Evolutionary conservation across 92 coral and sea anemone genomes (phyloP), one percentile per base, ranked within the genome.

Genomic region (Scolanthus callimorphus): DNA sequence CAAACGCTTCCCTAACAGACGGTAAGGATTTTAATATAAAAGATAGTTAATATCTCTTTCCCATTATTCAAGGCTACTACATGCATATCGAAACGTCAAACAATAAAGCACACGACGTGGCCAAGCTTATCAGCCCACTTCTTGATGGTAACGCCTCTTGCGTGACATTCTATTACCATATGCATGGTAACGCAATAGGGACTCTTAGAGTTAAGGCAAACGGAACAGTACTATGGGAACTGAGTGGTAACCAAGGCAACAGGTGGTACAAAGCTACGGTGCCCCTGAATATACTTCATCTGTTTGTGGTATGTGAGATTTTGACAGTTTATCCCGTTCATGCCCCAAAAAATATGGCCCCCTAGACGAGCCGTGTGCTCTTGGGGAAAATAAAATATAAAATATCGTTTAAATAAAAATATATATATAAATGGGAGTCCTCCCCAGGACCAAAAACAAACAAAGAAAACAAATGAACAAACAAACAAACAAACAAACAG

Each of bases 261-360:
- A 47, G 27, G 27, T 87, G 96, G 96, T 74, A 78, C 76, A 87
- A 74, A 52, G 96, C 90, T 3, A 82, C 82, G 0, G 73, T 87
- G 9, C 86, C 96, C 0, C 73, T 87, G 58, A 63, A 78, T 39
- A 81, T 49, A 30, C 17, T 65, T 8, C 62, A 50, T 9, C 19
- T 47, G 20, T 87, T 77, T 22, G 57, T 65, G 78, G 96, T 87
- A 62, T 3, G 57, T 59, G 0, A 8, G 17, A 19, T n/a, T n/a
- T n/a, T n/a, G n/a, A n/a, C n/a, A n/a, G n/a, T n/a, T n/a, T n/a
- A n/a, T n/a, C n/a, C n/a, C n/a, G n/a, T n/a, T n/a, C n/a, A n/a
- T n/a, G n/a, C n/a, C n/a, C n/a, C n/a, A n/a, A n/a, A n/a, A n/a
- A n/a, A n/a, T n/a, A n/a, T n/a, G n/a, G n/a, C n/a, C n/a, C n/a